Percentiles rank a stretch among this genome's conserved stretches.
Evolutionary conservation across 1,140 invertebrate genomes (phyloP).

Genomic region (Campoletis sonorensis): DNA sequence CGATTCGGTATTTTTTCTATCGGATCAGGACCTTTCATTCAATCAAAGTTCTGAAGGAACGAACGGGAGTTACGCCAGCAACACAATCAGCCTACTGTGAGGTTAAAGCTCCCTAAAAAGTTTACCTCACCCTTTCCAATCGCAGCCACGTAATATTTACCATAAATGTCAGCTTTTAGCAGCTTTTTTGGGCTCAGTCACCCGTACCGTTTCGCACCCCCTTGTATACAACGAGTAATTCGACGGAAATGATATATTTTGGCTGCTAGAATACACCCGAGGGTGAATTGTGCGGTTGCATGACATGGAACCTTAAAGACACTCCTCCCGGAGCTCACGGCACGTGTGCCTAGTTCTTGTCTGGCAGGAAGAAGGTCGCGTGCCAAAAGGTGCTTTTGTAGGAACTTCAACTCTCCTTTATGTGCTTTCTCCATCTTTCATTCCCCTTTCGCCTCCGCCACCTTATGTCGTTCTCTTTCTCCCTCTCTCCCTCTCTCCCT

Average conservation of each 20-base stretch:
- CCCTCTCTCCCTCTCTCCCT: not conserved
- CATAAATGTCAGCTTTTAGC: not conserved
- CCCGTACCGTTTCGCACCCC: not conserved
- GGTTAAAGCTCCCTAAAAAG: not conserved
- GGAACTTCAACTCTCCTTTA: slow-evolving; percentile 22
- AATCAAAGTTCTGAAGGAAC: not conserved
- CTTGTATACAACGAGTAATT: slow-evolving; percentile 10
- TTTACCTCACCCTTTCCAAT: not conserved
- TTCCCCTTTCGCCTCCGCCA: slow-evolving; percentile 2
- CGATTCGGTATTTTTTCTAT: not conserved
- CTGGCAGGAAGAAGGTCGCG: slow-evolving; percentile 57
- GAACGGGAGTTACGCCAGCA: no score
- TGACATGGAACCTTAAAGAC: slow-evolving; percentile 57
- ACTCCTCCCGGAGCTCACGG: slow-evolving; percentile 18
- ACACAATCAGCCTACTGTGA: not conserved
- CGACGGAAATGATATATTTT: slow-evolving; percentile 22
- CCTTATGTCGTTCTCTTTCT: no score
- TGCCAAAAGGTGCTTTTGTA: slow-evolving; percentile 51
- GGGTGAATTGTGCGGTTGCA: slow-evolving; percentile 29
- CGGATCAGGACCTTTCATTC: not conserved
- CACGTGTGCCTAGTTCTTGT: not conserved
- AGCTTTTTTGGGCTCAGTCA: no score
- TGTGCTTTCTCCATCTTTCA: slow-evolving; percentile 17
- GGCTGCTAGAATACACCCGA: not conserved
- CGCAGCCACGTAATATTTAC: not conserved